Percentiles rank a stretch among this genome's conserved stretches.
Evolutionary conservation across 2,797 vertebrate genomes (phyloP).

Genomic region (Danio kyathit): DNA sequence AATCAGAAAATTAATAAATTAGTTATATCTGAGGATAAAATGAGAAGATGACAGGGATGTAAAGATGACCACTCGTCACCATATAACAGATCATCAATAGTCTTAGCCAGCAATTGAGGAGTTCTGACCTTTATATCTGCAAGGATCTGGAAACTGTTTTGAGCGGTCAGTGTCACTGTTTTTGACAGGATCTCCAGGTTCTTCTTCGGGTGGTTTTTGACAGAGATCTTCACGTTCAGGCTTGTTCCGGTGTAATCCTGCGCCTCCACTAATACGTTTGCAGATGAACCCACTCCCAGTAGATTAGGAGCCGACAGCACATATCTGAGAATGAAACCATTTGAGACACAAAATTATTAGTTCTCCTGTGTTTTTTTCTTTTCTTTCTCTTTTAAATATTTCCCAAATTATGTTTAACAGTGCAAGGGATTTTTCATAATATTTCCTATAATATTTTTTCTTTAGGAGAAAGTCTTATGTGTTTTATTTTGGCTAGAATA

Average conservation of each 20-base stretch:
- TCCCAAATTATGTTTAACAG: no score
- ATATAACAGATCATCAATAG: no score
- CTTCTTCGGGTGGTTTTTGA: conserved; percentile 54
- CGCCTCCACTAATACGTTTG: conserved; percentile 60
- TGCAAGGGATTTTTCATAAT: no score
- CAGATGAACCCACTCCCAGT: conserved; percentile 59
- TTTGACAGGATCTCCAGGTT: conserved; percentile 9
- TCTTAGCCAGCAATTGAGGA: no score
- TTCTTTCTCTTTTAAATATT: no score
- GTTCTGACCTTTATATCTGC: conserved; percentile 45
- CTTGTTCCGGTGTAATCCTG: conserved; percentile 53
- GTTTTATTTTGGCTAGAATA: no score
- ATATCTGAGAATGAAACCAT: conserved; percentile 17
- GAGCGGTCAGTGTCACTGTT: conserved; percentile 20
- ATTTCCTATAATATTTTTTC: no score
- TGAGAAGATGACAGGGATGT: not conserved
- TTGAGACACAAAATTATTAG: no score
- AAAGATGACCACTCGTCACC: no score
- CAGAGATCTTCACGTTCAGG: conserved; percentile 47
- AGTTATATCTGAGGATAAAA: not conserved
- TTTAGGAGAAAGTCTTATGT: no score
- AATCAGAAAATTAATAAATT: not conserved
- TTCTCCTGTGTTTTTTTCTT: no score
- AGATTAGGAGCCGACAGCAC: conserved; percentile 61
- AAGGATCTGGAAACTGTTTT: conserved; percentile 45